These are phyloP conservation scores for Dipodomys merriami DNA, from an alignment of 2,113 vertebrate species.

Conservation along the genomic window DNA sequence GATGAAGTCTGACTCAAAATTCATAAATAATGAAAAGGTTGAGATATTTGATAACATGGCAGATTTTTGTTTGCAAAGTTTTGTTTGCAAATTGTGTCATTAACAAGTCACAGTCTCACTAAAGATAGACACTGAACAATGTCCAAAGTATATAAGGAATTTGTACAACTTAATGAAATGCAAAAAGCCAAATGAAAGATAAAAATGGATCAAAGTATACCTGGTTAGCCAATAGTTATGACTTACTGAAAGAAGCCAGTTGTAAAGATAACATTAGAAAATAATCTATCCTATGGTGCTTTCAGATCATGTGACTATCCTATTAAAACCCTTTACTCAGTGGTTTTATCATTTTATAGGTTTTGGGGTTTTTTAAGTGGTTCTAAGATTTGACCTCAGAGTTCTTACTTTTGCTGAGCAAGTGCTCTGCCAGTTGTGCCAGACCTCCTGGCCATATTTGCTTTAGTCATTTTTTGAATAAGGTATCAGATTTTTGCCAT, in stretches of 20 bases:
- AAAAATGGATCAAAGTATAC: not conserved
- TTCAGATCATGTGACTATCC: not conserved
- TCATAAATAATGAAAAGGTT: not conserved
- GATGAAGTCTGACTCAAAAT: not conserved
- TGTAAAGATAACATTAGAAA: not conserved
- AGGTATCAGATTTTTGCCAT: too few species aligned
- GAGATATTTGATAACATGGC: not conserved
- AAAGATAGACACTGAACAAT: constrained; percentile 9
- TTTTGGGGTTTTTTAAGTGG: too few species aligned
- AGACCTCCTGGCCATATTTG: too few species aligned
- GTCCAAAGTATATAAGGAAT: not conserved
- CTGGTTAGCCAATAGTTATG: not conserved
- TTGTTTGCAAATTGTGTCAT: not conserved
- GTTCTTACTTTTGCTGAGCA: too few species aligned
- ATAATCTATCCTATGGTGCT: not conserved
- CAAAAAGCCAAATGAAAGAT: not conserved
- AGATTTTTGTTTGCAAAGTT: not conserved
- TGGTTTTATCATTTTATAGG: not conserved
- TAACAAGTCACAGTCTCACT: constrained; percentile 18
- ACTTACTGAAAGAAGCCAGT: not conserved
- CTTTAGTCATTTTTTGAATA: too few species aligned
- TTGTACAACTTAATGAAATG: not conserved
- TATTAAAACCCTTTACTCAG: not conserved
- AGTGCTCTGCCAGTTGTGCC: too few species aligned
- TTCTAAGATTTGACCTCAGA: too few species aligned